Conservation (phyloP, 2,113 vertebrate species). For the Podiceps cristatus region DNA sequence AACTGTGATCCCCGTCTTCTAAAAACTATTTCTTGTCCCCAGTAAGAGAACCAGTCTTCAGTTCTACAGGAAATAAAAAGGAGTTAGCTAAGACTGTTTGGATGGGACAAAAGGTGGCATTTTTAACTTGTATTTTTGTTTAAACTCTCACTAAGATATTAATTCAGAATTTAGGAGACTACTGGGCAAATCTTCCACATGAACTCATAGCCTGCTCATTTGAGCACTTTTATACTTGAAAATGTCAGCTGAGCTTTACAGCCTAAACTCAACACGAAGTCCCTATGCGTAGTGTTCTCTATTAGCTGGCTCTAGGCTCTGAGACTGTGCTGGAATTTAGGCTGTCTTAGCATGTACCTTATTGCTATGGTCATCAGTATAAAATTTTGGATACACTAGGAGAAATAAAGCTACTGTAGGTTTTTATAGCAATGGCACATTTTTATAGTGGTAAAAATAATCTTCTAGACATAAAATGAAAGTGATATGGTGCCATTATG, state of each 20-base stretch:
- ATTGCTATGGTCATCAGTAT: neutral
- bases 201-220: neutral
- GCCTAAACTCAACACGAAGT: neutral
- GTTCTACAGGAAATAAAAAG: neutral
- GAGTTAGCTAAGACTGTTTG: neutral
- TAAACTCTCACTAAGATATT: neutral
- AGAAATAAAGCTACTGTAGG: neutral
- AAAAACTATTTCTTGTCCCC: neutral
- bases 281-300: neutral
- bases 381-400: neutral
- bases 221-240: neutral
- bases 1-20: neutral
- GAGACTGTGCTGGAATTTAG: neutral
- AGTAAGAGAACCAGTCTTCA: neutral
- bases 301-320: neutral
- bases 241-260: neutral
- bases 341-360: neutral
- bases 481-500: neutral
- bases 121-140: neutral
- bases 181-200: neutral
- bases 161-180: neutral
- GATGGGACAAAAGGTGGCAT: neutral
- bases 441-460: neutral
- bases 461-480: neutral
- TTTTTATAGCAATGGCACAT: neutral